These are phyloP conservation scores for Microctenopoma steveboyesi DNA, from an alignment of 2,797 vertebrate species.

Conservation along the genomic window DNA sequence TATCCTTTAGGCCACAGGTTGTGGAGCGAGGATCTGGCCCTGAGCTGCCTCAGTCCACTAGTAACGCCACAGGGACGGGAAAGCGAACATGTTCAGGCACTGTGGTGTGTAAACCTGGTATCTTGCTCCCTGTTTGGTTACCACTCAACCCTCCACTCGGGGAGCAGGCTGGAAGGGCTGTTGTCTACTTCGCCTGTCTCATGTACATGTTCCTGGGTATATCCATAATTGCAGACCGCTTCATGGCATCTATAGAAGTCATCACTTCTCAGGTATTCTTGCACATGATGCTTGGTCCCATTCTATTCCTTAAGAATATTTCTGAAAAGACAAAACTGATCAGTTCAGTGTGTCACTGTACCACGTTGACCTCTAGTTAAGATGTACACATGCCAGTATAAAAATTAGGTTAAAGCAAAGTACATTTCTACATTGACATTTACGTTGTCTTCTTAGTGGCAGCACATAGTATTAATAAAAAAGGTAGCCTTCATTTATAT, in stretches of 20 bases:
- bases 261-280: slow-evolving; percentile 94
- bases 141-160: slow-evolving; percentile 87
- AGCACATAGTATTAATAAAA: too few relatives aligned
- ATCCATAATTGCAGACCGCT: slow-evolving; percentile 96
- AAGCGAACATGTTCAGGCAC: slow-evolving; percentile 57
- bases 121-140: slow-evolving; percentile 91
- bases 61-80: slow-evolving; percentile 46
- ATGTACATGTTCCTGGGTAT: slow-evolving; percentile 96
- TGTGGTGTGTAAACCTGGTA: slow-evolving; percentile 85
- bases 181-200: slow-evolving; percentile 92
- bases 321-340: too few relatives aligned
- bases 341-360: neutral
- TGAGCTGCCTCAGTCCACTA: slow-evolving; percentile 42
- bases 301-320: neutral
- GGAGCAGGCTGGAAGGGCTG: slow-evolving; percentile 88
- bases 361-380: neutral
- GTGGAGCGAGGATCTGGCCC: slow-evolving; percentile 50
- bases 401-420: neutral
- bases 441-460: neutral
- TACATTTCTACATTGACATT: neutral
- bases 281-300: neutral
- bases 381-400: too few relatives aligned
- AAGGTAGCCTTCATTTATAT: too few relatives aligned
- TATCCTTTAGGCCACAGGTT: slow-evolving; percentile 59
- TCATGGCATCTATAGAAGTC: slow-evolving; percentile 98